A percentile compares a stretch with the other conserved stretches of the same genome.
These are phyloP conservation scores for Enteromius paludinosus DNA, from an alignment of 2,797 vertebrate species.

Conservation along the genomic window DNA sequence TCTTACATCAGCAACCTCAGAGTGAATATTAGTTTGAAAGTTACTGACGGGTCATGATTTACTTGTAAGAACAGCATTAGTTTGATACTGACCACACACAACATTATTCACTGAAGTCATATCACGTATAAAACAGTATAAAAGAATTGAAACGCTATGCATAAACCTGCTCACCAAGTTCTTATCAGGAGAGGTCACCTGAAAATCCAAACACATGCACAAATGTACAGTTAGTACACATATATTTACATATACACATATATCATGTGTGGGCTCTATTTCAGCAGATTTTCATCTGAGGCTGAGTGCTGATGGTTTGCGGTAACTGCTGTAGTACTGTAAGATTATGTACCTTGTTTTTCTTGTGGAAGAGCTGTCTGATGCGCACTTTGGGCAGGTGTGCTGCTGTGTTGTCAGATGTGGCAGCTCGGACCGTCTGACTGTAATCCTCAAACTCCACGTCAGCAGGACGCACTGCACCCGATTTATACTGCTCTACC, in stretches of 20 bases:
- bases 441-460: conserved; percentile 89
- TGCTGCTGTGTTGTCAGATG: conserved; percentile 78
- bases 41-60: neutral
- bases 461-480: conserved; percentile 81
- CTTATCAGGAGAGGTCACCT: conserved; percentile 21
- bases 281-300: neutral
- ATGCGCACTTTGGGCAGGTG: conserved; percentile 74
- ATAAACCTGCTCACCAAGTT: conserved; percentile 2
- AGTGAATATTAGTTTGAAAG: neutral
- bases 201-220: neutral
- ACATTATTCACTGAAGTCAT: neutral
- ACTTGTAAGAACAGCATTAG: neutral
- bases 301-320: neutral
- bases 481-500: conserved; percentile 86
- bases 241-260: neutral
- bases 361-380: conserved; percentile 85
- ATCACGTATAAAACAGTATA: neutral
- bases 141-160: neutral
- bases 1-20: neutral
- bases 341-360: conserved; percentile 78
- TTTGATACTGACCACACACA: neutral
- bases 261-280: conserved; percentile 58
- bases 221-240: neutral
- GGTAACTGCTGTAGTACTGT: neutral
- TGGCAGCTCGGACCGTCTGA: conserved; percentile 79